Conservation (phyloP, 2,113 vertebrate genomes). For the Antechinus stuartii region DNA sequence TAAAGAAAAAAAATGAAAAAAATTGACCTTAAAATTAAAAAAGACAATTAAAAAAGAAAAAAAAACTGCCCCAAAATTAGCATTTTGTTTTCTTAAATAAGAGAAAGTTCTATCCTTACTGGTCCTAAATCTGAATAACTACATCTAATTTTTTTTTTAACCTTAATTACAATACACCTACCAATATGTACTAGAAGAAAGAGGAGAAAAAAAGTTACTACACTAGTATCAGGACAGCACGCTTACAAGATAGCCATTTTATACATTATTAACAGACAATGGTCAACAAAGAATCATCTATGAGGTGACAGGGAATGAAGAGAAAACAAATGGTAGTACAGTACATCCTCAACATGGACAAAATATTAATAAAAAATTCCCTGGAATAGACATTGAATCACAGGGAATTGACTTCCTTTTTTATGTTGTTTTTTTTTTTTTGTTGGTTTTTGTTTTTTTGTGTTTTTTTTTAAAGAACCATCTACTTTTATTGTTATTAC, state of each 20-base stretch:
- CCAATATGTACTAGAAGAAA: conserved; percentile 94
- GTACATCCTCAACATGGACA: conserved; percentile 93
- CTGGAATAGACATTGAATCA: conserved; percentile 87
- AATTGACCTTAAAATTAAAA: conserved; percentile 70
- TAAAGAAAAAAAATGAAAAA: conserved; percentile 75
- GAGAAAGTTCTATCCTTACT: conserved; percentile 99
- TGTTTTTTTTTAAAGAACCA: conserved; percentile 84
- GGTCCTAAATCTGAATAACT: conserved; percentile 98
- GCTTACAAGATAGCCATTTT: conserved; percentile 93
- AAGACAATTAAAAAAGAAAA: conserved; percentile 80
- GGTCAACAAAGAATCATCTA: conserved; percentile 90
- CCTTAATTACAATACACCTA: conserved; percentile 97
- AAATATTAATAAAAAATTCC: conserved; percentile 91
- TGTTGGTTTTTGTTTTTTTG: conserved; percentile 75
- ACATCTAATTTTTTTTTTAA: conserved; percentile 93
- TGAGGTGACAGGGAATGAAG: conserved; percentile 90
- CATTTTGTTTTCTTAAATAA: conserved; percentile 90
- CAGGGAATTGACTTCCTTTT: conserved; percentile 88
- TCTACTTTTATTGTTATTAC: conserved; percentile 89
- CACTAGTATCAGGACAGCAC: conserved; percentile 97
- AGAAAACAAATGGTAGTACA: conserved; percentile 92
- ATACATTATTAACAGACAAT: conserved; percentile 94
- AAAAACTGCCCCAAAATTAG: conserved; percentile 90
- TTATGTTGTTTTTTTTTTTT: conserved; percentile 75
- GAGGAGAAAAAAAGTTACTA: conserved; percentile 91